phyloP scores from a whole-genome alignment of 2,888 invertebrate genomes.

The Sinohyriopsis cumingii region DNA sequence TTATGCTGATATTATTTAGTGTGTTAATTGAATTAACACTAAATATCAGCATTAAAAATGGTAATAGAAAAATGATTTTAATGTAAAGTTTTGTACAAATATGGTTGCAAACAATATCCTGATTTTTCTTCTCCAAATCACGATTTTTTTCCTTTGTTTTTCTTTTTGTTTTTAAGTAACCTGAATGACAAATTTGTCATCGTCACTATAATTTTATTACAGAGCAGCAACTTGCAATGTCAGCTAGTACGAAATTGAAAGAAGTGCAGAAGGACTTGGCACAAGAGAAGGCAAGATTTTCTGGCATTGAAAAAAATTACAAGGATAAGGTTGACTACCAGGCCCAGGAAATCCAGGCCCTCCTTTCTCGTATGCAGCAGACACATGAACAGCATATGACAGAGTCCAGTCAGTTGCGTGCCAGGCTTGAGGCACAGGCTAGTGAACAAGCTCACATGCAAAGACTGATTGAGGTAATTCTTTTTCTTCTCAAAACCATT shows the following conservation, averaged over 20 bases:
- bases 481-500: neutral
- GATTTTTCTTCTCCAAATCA: no score
- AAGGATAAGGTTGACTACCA: conserved; percentile 75
- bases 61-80: no score
- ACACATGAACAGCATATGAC: conserved; percentile 75
- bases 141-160: no score
- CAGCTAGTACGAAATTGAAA: conserved; percentile 84
- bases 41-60: no score
- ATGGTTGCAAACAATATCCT: no score
- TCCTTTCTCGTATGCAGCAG: conserved; percentile 78
- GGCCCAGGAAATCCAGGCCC: conserved; percentile 78
- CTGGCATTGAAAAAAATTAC: conserved; percentile 75
- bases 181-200: no score
- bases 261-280: conserved; percentile 83
- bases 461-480: conserved; percentile 45
- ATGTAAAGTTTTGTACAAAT: no score
- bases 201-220: conserved; percentile 1
- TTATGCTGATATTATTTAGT: no score
- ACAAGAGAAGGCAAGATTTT: conserved; percentile 78
- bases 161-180: no score
- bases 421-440: conserved; percentile 45
- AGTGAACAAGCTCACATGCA: conserved; percentile 41
- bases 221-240: conserved; percentile 75
- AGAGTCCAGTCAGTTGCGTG: conserved; percentile 78
- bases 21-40: no score